Evolutionary conservation across 1,140 invertebrate species (phyloP).

Genomic region (Campoletis sonorensis): DNA sequence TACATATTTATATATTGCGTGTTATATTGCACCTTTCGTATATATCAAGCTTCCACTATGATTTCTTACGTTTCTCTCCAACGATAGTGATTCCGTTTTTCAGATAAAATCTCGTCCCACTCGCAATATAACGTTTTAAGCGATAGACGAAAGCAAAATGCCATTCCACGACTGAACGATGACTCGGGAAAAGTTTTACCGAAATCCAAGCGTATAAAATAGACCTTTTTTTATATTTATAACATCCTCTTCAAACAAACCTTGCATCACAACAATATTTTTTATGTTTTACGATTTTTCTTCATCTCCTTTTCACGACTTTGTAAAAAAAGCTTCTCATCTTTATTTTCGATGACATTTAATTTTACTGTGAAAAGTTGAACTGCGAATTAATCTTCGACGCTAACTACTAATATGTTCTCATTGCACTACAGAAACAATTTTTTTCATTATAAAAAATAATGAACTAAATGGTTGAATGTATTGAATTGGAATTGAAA

Average conservation of each 20-base stretch:
- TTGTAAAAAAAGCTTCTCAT: too few species aligned
- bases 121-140: not conserved
- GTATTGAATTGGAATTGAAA: too few species aligned
- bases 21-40: not conserved
- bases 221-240: not conserved
- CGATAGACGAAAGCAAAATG: not conserved
- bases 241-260: not conserved
- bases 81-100: not conserved
- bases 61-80: not conserved
- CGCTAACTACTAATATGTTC: too few species aligned
- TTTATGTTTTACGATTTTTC: not conserved
- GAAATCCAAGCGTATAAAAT: not conserved
- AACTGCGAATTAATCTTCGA: too few species aligned
- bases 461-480: too few species aligned
- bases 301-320: too few species aligned
- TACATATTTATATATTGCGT: not conserved
- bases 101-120: not conserved
- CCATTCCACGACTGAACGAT: not conserved
- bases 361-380: too few species aligned
- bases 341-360: not conserved
- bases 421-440: too few species aligned
- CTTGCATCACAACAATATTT: not conserved
- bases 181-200: not conserved
- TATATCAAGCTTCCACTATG: conserved; percentile 7
- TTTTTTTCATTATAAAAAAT: too few species aligned